Percentiles rank a stretch among this genome's conserved stretches.
Conservation (phyloP, 2,113 vertebrate genomes). For the Hystrix cristata region DNA sequence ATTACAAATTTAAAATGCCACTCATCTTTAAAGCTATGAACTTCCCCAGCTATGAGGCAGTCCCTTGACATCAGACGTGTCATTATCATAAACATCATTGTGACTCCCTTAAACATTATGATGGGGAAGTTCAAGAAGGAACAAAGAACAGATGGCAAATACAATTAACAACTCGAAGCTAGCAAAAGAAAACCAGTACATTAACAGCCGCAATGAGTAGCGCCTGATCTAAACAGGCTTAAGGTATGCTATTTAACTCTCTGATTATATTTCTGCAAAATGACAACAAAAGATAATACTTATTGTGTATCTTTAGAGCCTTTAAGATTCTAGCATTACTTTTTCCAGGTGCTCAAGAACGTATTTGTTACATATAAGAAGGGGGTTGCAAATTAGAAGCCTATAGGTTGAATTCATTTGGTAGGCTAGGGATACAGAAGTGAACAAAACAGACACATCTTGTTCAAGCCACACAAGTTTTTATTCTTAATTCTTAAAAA, state of each 20-base stretch:
- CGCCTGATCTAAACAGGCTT: not conserved
- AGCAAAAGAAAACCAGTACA: slow-evolving; percentile 20
- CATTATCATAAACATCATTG: slow-evolving; percentile 1
- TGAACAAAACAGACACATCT: slow-evolving; percentile 39
- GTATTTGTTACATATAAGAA: not conserved
- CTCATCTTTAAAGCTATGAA: slow-evolving; percentile 52
- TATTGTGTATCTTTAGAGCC: not conserved
- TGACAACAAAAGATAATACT: slow-evolving; percentile 2
- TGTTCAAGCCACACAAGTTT: not conserved
- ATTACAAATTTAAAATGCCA: slow-evolving; percentile 35
- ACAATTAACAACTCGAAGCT: slow-evolving; percentile 14
- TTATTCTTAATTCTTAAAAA: slow-evolving; percentile 20
- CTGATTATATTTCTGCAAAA: slow-evolving; percentile 1
- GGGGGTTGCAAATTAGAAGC: not conserved
- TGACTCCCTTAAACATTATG: not conserved
- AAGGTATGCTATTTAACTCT: not conserved
- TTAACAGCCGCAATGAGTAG: slow-evolving; percentile 31
- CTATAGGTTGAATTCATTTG: slow-evolving; percentile 15
- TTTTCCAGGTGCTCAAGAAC: not conserved
- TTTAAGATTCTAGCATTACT: slow-evolving; percentile 1
- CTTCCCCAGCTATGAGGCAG: not conserved
- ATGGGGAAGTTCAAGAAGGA: slow-evolving; percentile 15
- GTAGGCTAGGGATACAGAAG: not conserved
- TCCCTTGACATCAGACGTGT: not conserved
- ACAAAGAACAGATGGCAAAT: slow-evolving; percentile 23